Evolutionary conservation across 1,140 invertebrate species (phyloP).

Genomic region (Macrocentrus cingulum): DNA sequence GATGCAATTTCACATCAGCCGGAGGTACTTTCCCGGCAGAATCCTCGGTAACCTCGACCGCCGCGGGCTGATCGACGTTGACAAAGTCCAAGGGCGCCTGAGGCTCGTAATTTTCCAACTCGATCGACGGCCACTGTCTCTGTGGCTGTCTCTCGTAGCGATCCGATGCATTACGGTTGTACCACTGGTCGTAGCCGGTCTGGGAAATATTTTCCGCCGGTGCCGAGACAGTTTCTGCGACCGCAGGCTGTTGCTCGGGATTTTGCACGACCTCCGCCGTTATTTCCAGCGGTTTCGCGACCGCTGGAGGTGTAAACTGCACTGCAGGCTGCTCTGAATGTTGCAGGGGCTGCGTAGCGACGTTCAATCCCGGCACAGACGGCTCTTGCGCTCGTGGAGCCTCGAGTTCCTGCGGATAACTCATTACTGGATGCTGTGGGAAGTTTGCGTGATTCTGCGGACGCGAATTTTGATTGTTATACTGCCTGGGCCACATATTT

Average conservation of each 20-base stretch:
- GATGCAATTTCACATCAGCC: slow-evolving; percentile 42
- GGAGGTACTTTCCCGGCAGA: slow-evolving; percentile 55
- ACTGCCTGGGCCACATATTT: too few species aligned
- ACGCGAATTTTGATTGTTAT: too few species aligned
- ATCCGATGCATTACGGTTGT: slow-evolving; percentile 40
- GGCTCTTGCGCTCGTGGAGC: too few species aligned
- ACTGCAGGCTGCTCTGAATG: too few species aligned
- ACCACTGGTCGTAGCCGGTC: slow-evolving; percentile 53
- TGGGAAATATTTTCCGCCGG: slow-evolving; percentile 35
- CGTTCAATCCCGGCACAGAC: too few species aligned
- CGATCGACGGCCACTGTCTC: slow-evolving; percentile 39
- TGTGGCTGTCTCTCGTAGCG: neutral
- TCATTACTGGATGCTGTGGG: too few species aligned
- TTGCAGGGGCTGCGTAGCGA: too few species aligned
- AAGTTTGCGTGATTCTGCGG: too few species aligned
- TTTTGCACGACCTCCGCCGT: slow-evolving; percentile 24
- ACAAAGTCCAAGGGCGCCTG: slow-evolving; percentile 43
- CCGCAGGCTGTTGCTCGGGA: too few species aligned
- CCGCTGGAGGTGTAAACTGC: neutral
- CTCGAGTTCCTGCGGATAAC: too few species aligned
- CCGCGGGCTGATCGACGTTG: slow-evolving; percentile 48
- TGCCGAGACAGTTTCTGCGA: slow-evolving; percentile 33
- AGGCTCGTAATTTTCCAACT: slow-evolving; percentile 52
- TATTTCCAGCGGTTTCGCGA: slow-evolving; percentile 29
- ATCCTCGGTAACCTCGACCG: slow-evolving; percentile 50